Evolutionary conservation across 2,888 invertebrate species (phyloP).

Genomic region (Melikaiella ostensackeni): DNA sequence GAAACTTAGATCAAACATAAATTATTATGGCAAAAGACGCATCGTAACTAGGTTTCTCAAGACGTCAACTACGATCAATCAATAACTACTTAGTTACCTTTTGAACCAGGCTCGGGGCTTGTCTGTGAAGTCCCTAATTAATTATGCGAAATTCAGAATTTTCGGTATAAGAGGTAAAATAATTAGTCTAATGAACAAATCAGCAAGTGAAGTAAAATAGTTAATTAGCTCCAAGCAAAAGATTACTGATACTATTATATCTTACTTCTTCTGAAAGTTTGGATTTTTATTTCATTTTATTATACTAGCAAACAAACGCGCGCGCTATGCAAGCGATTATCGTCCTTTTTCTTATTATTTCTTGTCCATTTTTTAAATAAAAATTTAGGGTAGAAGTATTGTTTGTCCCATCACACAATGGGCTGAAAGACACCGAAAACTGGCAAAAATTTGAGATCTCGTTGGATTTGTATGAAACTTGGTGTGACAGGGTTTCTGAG

Average conservation of each 20-base stretch:
- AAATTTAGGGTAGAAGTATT: no score
- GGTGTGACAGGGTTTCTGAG: no score
- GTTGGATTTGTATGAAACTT: no score
- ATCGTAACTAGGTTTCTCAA: not conserved
- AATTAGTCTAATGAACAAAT: not conserved
- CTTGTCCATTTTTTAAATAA: no score
- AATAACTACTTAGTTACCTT: slow-evolving; percentile 27
- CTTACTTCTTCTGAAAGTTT: not conserved
- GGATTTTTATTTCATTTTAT: not conserved
- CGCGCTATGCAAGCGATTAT: no score
- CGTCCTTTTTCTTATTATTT: no score
- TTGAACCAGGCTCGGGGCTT: not conserved
- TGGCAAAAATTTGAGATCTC: no score
- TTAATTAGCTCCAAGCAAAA: not conserved
- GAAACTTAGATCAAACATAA: slow-evolving; percentile 2
- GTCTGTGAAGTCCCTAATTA: slow-evolving; percentile 31
- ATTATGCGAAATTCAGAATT: slow-evolving; percentile 7
- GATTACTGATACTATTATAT: not conserved
- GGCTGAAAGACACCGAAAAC: no score
- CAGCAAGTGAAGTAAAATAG: not conserved
- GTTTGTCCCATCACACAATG: no score
- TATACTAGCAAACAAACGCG: no score
- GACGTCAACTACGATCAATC: slow-evolving; percentile 16
- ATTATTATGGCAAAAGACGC: not conserved
- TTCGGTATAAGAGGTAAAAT: not conserved